Conservation (phyloP, 2,888 invertebrate genomes). For the Noctua janthe region DNA sequence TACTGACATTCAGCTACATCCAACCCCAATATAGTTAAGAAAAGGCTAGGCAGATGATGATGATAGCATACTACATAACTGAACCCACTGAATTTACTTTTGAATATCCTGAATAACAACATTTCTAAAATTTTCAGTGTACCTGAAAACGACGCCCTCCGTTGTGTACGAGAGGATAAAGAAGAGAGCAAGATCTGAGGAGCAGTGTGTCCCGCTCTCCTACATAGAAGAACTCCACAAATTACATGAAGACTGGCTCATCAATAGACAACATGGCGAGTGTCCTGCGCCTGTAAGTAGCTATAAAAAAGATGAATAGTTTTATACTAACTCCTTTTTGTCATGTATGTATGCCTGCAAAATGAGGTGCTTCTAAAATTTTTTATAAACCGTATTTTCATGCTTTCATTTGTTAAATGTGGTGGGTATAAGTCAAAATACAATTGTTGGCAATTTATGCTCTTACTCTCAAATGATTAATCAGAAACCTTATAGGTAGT, state of each 20-base stretch:
- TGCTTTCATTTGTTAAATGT: background rate
- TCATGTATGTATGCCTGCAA: background rate
- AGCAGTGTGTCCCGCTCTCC: slow-evolving; percentile 94
- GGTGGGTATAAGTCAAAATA: background rate
- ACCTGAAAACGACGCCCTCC: slow-evolving; percentile 92
- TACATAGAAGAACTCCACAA: slow-evolving; percentile 95
- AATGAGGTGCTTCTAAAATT: background rate
- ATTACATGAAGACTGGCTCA: slow-evolving; percentile 93
- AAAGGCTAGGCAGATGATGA: background rate
- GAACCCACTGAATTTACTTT: background rate
- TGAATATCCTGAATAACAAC: background rate
- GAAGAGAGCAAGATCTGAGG: slow-evolving; percentile 94
- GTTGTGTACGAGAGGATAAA: slow-evolving; percentile 93
- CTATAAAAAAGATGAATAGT: background rate
- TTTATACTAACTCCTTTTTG: background rate
- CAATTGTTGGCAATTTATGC: slow-evolving; percentile 7
- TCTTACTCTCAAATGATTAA: background rate
- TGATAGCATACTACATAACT: background rate
- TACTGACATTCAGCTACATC: background rate
- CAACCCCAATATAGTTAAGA: background rate
- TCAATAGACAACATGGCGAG: slow-evolving; percentile 90
- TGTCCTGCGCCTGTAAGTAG: slow-evolving; percentile 92
- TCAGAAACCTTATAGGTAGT: background rate
- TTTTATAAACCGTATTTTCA: background rate
- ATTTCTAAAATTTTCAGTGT: slow-evolving; percentile 87